Percentiles rank a stretch among this genome's conserved stretches.
Conservation (phyloP, 2,113 vertebrate genomes). For the Symphodus melops region DNA sequence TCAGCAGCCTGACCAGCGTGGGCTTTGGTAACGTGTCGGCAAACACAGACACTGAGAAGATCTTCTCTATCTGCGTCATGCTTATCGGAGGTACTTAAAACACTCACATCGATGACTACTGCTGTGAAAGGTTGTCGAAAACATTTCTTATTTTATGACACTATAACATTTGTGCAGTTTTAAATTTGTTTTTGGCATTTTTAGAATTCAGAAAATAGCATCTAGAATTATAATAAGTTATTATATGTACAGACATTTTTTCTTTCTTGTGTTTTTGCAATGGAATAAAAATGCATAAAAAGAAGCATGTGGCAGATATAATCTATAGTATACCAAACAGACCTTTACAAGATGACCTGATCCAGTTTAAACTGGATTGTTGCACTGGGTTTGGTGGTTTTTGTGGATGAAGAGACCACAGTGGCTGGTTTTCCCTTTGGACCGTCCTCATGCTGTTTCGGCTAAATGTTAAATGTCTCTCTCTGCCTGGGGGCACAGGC, state of each 20-base stretch:
- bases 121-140: background rate
- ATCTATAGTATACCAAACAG: background rate
- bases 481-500: conserved; percentile 62
- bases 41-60: conserved; percentile 97
- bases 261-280: too few relatives aligned
- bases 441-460: conserved; percentile 49
- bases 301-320: background rate
- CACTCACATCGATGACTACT: background rate
- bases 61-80: conserved; percentile 99
- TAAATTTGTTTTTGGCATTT: too few relatives aligned
- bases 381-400: conserved; percentile 38
- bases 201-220: too few relatives aligned
- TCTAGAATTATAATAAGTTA: too few relatives aligned
- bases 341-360: conserved; percentile 10
- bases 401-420: conserved; percentile 42
- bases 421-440: conserved; percentile 56
- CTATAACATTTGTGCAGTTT: too few relatives aligned
- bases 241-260: too few relatives aligned
- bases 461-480: conserved; percentile 77
- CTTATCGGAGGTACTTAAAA: conserved; percentile 89
- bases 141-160: too few relatives aligned
- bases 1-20: conserved; percentile 98
- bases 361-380: conserved; percentile 36
- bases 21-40: conserved; percentile 98
- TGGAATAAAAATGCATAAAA: too few relatives aligned